Base-by-base conservation (phyloP, 2,888 invertebrate genomes). In the Mylabris sibirica region DNA sequence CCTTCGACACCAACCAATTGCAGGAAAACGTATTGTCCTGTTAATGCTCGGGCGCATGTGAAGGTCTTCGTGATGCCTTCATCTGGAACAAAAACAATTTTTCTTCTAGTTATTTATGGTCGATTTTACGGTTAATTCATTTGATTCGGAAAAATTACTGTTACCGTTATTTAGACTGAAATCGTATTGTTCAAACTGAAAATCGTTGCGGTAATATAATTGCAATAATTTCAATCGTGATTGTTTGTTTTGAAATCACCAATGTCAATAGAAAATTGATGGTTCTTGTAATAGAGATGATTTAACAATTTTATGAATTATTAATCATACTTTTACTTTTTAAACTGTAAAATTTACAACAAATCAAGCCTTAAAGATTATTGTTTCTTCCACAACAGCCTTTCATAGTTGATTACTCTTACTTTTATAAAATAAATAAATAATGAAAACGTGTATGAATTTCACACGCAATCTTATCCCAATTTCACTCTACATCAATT, bases 51-150 rank as follows among this genome's bases (percentile, higher is more conserved):
- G 0, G 96, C 96, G 81, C 96, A 97, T 0, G 91, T 91, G 82
- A 96, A 95, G 1, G 94, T 93, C 85, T 93, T 95, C n/a, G 95
- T 95, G 14, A 92, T 90, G n/a, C 96, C 96, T 86, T 96, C 95
- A 81, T 95, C 95, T 90, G 87, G 41, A 87, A 87, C n/a, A 74
- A 72, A 72, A 60, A 64, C n/a, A 12, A 41, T 14, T 14, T 41
- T 12, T 14, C 14, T 14, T 41, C n/a, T 4, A 17, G 8, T 17
- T 17, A 17, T 17, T 17, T 49, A 17, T 49, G 44, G 20, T 20
- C 17, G 44, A 49, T 49, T 49, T 49, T 17, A 49, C 44, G 20
- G 44, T 49, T 49, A 17, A 17, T 17, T 20, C 17, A 17, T 17
- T 20, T 49, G 12, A 4, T 41, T 14, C 17, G 20, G 8, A 5